Percentiles rank a stretch among this genome's conserved stretches.
These are phyloP conservation scores for Paracanthobrama guichenoti DNA, from an alignment of 2,113 vertebrate genomes.

Conservation along the genomic window DNA sequence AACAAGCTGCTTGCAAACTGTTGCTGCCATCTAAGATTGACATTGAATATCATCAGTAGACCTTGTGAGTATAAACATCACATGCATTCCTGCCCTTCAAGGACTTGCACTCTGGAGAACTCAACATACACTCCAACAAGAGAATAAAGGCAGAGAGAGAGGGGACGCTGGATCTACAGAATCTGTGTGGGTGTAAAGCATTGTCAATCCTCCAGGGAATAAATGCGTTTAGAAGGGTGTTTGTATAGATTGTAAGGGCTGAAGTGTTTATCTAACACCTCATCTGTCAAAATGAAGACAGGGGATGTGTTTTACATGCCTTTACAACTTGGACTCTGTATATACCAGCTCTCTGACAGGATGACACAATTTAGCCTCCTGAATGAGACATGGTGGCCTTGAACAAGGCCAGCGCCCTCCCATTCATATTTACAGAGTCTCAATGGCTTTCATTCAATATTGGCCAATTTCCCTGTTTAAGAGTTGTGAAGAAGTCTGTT, in stretches of 20 bases:
- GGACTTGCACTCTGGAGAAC: slow-evolving; percentile 28
- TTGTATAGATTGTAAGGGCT: slow-evolving; percentile 25
- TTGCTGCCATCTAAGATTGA: background rate
- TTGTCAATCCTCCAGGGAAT: slow-evolving; percentile 18
- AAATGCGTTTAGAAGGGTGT: slow-evolving; percentile 28
- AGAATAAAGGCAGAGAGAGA: slow-evolving; percentile 13
- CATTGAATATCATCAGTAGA: slow-evolving; percentile 19
- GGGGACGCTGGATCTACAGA: slow-evolving; percentile 4
- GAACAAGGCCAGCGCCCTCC: slow-evolving; percentile 34
- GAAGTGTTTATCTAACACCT: slow-evolving; percentile 32
- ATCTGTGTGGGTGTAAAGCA: slow-evolving; percentile 35
- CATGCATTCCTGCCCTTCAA: slow-evolving; percentile 46
- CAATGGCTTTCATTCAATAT: slow-evolving; percentile 37
- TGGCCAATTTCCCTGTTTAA: background rate
- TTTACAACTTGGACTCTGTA: slow-evolving; percentile 25
- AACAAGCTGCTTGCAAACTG: background rate
- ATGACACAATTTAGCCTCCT: slow-evolving; percentile 49
- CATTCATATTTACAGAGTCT: slow-evolving; percentile 51
- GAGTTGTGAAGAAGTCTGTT: slow-evolving; percentile 14
- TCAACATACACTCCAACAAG: background rate
- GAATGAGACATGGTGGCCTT: slow-evolving; percentile 36
- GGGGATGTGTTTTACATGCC: background rate
- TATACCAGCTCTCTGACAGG: slow-evolving; percentile 2
- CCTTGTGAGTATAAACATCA: slow-evolving; percentile 21
- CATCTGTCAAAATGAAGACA: slow-evolving; percentile 33